phyloP scores from a whole-genome alignment of 2,797 vertebrate species.

The Orientallactaga sibirica region DNA sequence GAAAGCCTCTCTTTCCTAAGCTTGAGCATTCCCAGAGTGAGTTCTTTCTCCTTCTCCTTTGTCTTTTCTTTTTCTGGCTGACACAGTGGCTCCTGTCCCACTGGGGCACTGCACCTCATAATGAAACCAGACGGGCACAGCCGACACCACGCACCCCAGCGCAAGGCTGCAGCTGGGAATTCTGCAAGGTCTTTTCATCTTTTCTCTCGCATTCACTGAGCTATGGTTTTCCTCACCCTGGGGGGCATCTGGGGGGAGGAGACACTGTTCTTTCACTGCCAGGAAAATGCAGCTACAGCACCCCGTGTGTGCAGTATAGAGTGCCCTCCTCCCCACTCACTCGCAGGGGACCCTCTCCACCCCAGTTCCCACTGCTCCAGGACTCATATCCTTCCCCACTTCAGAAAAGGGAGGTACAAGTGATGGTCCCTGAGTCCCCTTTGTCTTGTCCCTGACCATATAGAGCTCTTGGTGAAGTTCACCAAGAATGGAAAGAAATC shows the following conservation, averaged over 20 bases:
- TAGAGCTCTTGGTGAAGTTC: background rate
- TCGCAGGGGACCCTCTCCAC: rapidly evolving
- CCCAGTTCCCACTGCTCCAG: rapidly evolving
- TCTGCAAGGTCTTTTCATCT: background rate
- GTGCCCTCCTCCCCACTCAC: rapidly evolving
- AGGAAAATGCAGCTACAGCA: rapidly evolving
- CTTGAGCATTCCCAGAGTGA: background rate
- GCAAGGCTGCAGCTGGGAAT: constrained; percentile 44
- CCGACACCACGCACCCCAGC: background rate
- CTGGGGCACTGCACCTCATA: constrained; percentile 8
- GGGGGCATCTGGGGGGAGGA: background rate
- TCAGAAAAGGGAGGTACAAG: rapidly evolving
- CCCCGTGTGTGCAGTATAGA: no score
- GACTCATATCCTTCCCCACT: rapidly evolving
- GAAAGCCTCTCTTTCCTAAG: background rate
- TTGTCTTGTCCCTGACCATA: background rate
- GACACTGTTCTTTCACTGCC: background rate
- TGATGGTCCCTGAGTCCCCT: rapidly evolving
- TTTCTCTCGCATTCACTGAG: background rate
- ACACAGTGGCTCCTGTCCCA: background rate
- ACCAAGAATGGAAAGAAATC: background rate
- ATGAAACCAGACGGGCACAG: constrained; percentile 54
- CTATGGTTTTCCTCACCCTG: constrained; percentile 6
- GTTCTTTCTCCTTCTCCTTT: background rate
- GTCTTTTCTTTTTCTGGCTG: constrained; percentile 18